Evolutionary conservation across 2,113 vertebrate genomes (phyloP), one percentile per base, ranked within the genome.

Genomic region (Origma solitaria): DNA sequence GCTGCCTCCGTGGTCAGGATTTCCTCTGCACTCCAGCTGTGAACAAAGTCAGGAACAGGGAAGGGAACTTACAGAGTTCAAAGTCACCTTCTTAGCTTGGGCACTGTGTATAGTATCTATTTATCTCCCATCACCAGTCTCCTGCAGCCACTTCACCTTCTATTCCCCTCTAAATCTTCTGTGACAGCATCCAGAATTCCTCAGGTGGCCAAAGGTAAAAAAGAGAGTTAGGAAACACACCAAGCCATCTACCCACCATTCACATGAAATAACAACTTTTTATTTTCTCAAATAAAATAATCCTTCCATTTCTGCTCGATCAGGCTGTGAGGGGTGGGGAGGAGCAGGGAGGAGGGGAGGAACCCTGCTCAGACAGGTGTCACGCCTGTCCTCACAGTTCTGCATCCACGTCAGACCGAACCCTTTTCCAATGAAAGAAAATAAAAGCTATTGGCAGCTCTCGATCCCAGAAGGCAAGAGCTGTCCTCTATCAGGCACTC

Each of bases 201-300:
- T 91, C 73, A 57, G 85, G 68, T 56, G 51, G 76, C 30, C 10
- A 0, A 25, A 82, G 44, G 64, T 3, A 33, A 80, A 76, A 62
- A 35, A 72, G 8, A 60, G 22, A 56, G 22, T 22, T 24, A 76
- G 54, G 33, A 88, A 66, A 50, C 54, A 80, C 42, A 66, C 11
- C 30, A 22, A 96, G 45, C 21, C 33, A 1, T 15, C 51, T 6
- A 47, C 7, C 30, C 27, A 10, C 10, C 1, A 22, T 7, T 92
- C 91, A 80, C 92, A 60, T 71, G 94, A 96, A 96, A 96, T 91
- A 96, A 64, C 78, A 82, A 93, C 30, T 85, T 94, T 90, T 95
- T 96, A 95, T 96, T 96, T 94, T 92, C 90, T 95, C 95, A 90
- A 83, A 95, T 95, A 96, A 95, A 96, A 95, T 92, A 94, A 92